Evolutionary conservation across 1,140 invertebrate genomes (phyloP).

Genomic region (Orussus abietinus): DNA sequence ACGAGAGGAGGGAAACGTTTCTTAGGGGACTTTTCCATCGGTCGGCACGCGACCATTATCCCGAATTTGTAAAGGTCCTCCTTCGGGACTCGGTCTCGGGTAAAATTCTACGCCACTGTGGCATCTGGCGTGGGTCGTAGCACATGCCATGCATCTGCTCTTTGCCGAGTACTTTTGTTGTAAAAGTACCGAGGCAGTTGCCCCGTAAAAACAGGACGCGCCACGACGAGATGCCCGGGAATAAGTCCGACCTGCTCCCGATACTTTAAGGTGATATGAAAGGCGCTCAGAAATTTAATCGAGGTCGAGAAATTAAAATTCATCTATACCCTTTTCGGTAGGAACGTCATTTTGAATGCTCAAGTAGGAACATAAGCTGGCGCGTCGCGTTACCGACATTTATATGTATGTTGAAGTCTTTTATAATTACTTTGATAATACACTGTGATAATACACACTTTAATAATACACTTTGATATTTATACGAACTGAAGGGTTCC

Average conservation of each 20-base stretch:
- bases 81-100: not conserved
- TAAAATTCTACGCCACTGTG: constrained; percentile 45
- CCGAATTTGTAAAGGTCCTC: constrained; percentile 17
- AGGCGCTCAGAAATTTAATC: no score
- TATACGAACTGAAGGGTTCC: no score
- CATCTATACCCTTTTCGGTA: not conserved
- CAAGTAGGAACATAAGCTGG: no score
- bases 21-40: constrained; percentile 21
- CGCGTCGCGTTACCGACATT: no score
- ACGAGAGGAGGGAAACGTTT: constrained; percentile 24
- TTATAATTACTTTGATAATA: no score
- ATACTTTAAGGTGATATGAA: no score
- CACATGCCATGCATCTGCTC: constrained; percentile 52
- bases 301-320: not conserved
- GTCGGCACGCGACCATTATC: constrained; percentile 14
- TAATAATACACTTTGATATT: no score
- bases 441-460: no score
- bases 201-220: constrained; percentile 2
- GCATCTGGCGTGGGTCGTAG: constrained; percentile 50
- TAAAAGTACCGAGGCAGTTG: no score
- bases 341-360: not conserved
- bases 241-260: not conserved
- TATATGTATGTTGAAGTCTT: no score
- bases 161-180: constrained; percentile 14
- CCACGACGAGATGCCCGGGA: constrained; percentile 1